Percentiles rank a stretch among this genome's conserved stretches.
Evolutionary conservation across 1,140 invertebrate species (phyloP).

Genomic region (Hylaeus volcanicus): DNA sequence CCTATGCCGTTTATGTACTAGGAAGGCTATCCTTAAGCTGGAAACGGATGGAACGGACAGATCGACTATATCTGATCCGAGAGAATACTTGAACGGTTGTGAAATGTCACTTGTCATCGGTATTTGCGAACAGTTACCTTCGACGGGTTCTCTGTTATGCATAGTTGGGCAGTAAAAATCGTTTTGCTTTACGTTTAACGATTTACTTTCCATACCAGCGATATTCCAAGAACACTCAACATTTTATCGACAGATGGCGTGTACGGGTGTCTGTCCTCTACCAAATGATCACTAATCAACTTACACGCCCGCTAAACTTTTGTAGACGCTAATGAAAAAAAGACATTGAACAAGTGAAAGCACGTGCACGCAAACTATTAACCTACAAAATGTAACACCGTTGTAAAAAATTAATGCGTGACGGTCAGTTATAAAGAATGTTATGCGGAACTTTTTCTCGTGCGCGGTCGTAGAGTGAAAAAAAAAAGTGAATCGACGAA

Average conservation of each 20-base stretch:
- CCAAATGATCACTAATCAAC: too few relatives aligned
- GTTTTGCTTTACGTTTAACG: too few relatives aligned
- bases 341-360: not conserved
- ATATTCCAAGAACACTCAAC: too few relatives aligned
- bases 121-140: not conserved
- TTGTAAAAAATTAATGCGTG: not conserved
- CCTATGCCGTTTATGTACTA: not conserved
- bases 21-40: constrained; percentile 20
- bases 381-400: not conserved
- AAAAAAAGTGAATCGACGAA: constrained; percentile 1
- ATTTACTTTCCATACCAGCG: too few relatives aligned
- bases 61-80: constrained; percentile 28
- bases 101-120: not conserved
- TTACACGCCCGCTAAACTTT: too few relatives aligned
- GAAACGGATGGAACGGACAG: constrained; percentile 10
- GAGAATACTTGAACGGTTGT: not conserved
- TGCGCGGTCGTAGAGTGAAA: not conserved
- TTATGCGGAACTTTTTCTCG: not conserved
- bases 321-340: too few relatives aligned
- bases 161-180: too few relatives aligned
- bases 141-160: too few relatives aligned
- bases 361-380: not conserved
- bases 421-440: not conserved
- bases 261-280: too few relatives aligned
- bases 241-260: too few relatives aligned